Conservation (phyloP, 2,113 vertebrate genomes). For the Oreotrochilus melanogaster region DNA sequence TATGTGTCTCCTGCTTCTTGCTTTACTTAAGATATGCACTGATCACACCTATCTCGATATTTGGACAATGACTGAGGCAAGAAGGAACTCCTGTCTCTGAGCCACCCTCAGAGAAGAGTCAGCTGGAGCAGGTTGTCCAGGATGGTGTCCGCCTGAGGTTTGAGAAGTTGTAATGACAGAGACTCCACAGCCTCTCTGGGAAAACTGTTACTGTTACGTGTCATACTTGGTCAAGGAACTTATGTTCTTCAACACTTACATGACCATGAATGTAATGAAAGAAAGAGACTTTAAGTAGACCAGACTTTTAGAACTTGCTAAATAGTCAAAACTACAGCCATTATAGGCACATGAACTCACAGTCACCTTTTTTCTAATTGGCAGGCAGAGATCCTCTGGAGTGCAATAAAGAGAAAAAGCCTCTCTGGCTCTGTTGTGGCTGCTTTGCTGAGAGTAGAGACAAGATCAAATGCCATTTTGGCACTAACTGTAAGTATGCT, state of each 20-base stretch:
- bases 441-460: slow-evolving; percentile 58
- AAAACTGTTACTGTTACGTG: background rate
- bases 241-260: slow-evolving; percentile 6
- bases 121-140: background rate
- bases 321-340: slow-evolving; percentile 27
- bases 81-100: background rate
- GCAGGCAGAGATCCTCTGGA: slow-evolving; percentile 38
- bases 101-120: background rate
- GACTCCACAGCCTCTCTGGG: background rate
- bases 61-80: fast-evolving
- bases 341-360: slow-evolving; percentile 28
- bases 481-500: slow-evolving; percentile 27
- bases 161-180: too few species aligned
- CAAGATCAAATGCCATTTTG: slow-evolving; percentile 69
- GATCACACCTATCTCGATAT: background rate
- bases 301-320: slow-evolving; percentile 35
- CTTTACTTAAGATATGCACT: background rate
- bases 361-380: slow-evolving; percentile 62
- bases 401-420: slow-evolving; percentile 41
- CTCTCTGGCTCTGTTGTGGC: slow-evolving; percentile 52
- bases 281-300: background rate
- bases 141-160: too few species aligned
- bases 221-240: slow-evolving; percentile 18
- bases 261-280: slow-evolving; percentile 2
- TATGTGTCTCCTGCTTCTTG: background rate